Percentiles rank a stretch among this genome's conserved stretches.
Evolutionary conservation across 2,797 vertebrate species (phyloP).

Genomic region (Eremophila alpestris): DNA sequence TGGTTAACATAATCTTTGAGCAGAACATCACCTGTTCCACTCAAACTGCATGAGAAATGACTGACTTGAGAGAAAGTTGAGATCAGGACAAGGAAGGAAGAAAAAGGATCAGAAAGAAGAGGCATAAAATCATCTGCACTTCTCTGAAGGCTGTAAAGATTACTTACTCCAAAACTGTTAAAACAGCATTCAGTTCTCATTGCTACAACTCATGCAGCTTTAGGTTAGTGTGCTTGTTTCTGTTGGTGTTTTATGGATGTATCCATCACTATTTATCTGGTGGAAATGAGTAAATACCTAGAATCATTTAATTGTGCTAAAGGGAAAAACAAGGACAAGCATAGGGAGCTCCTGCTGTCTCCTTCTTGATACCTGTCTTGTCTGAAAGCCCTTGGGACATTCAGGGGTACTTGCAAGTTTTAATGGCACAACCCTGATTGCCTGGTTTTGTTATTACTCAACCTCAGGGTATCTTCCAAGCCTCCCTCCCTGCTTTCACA

Average conservation of each 20-base stretch:
- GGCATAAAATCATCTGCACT: not conserved
- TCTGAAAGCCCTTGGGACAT: not conserved
- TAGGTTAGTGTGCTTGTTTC: not conserved
- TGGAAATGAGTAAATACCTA: not conserved
- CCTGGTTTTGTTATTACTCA: not conserved
- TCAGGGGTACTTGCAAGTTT: not conserved
- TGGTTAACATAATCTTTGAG: not conserved
- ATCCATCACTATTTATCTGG: not conserved
- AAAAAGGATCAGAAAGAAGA: not conserved
- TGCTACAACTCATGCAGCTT: not conserved
- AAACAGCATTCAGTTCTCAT: not conserved
- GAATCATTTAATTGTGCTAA: not conserved
- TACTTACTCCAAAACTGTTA: not conserved
- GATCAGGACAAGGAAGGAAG: not conserved
- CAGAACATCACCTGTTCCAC: not conserved
- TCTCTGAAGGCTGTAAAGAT: not conserved
- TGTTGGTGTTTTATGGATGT: not conserved
- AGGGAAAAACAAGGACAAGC: not conserved
- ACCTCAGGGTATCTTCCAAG: not conserved
- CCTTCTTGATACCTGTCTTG: not conserved
- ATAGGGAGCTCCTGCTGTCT: not conserved
- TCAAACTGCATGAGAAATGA: not conserved
- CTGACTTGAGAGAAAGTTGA: not conserved
- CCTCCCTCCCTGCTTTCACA: not conserved
- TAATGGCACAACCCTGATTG: not conserved